phyloP scores from a whole-genome alignment of 2,888 invertebrate genomes.

The Pollenia amentaria region DNA sequence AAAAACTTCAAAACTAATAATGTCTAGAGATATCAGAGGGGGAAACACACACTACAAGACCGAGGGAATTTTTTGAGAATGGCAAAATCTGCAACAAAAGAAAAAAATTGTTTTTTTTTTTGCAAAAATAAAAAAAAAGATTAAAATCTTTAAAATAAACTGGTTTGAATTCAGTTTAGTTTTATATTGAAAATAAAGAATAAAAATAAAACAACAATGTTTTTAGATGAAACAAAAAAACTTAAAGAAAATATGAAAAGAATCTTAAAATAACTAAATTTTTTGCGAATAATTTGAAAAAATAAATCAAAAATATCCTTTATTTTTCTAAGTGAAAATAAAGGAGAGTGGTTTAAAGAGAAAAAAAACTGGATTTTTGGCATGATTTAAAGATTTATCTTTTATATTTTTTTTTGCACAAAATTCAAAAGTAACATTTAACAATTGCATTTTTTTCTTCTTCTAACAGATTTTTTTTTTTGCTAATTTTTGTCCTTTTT shows the following conservation, averaged over 20 bases:
- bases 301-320: constrained; percentile 27
- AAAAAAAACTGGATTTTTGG: constrained; percentile 29
- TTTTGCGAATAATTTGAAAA: constrained; percentile 46
- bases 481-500: background rate
- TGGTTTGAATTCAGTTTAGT: constrained; percentile 24
- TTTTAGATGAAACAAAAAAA: background rate
- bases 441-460: constrained; percentile 10
- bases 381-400: background rate
- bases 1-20: constrained; percentile 59
- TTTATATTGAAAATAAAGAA: background rate
- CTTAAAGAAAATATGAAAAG: constrained; percentile 14
- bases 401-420: background rate
- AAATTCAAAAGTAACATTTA: background rate
- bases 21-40: constrained; percentile 35
- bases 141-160: constrained; percentile 33
- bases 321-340: background rate
- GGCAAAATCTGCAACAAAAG: constrained; percentile 38
- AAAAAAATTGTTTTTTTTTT: constrained; percentile 42
- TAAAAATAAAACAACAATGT: constrained; percentile 1
- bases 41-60: background rate
- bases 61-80: constrained; percentile 17
- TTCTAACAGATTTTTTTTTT: background rate
- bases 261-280: constrained; percentile 11
- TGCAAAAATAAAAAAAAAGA: constrained; percentile 18
- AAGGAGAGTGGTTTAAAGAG: background rate